These are phyloP conservation scores for Hipposideros armiger DNA, from an alignment of 2,113 vertebrate species.

Conservation along the genomic window DNA sequence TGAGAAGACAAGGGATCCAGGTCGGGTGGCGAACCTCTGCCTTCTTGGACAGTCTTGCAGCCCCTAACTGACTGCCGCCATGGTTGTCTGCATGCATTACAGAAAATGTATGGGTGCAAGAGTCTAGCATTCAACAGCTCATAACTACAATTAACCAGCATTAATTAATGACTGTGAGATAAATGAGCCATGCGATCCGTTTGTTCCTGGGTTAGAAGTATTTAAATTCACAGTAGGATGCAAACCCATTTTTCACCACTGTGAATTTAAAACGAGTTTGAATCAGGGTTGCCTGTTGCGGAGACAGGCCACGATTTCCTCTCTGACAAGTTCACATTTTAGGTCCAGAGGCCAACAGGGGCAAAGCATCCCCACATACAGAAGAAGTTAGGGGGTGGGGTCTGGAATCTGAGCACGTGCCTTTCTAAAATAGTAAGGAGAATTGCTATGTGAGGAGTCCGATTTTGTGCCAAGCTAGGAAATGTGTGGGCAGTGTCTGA, in stretches of 20 bases:
- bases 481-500: not conserved
- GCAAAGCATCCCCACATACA: not conserved
- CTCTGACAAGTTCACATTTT: conserved; percentile 52
- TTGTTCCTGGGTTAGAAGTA: conserved; percentile 89
- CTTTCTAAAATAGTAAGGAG: not conserved
- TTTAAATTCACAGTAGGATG: conserved; percentile 90
- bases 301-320: conserved; percentile 69
- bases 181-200: conserved; percentile 89
- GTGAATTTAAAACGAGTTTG: conserved; percentile 87
- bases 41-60: conserved; percentile 51
- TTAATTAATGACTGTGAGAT: conserved; percentile 91
- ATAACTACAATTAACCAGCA: conserved; percentile 92
- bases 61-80: conserved; percentile 79
- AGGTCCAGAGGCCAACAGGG: conserved; percentile 14
- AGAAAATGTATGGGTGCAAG: conserved; percentile 89
- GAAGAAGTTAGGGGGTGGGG: not conserved
- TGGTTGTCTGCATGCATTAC: conserved; percentile 86
- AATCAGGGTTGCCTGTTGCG: conserved; percentile 78
- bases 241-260: conserved; percentile 88
- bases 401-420: not conserved
- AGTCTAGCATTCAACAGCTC: conserved; percentile 88
- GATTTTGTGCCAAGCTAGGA: not conserved
- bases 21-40: not conserved
- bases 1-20: not conserved
- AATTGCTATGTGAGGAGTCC: not conserved